phyloP scores from a whole-genome alignment of 2,888 invertebrate genomes.

The Hanleya hanleyi region DNA sequence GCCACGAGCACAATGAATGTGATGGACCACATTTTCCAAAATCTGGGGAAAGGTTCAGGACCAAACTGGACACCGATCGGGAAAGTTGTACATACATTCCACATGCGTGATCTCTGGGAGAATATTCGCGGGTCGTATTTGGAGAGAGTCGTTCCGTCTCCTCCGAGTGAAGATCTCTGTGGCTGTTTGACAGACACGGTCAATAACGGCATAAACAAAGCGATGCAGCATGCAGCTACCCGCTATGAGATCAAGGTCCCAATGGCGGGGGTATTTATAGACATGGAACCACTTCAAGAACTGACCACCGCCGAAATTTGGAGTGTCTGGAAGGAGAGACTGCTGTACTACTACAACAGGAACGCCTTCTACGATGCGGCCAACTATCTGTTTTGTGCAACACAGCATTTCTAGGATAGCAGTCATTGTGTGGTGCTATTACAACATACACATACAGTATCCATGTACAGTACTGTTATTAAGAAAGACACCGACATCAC shows the following conservation, averaged over 20 bases:
- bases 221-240: constrained; percentile 53
- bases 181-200: constrained; percentile 48
- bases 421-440: too few relatives aligned
- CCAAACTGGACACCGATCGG: constrained; percentile 60
- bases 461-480: too few relatives aligned
- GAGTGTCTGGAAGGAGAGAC: constrained; percentile 55
- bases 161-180: constrained; percentile 44
- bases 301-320: constrained; percentile 51
- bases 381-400: constrained; percentile 54
- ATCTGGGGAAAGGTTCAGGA: constrained; percentile 55
- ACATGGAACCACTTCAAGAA: constrained; percentile 59
- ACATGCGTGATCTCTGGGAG: constrained; percentile 57
- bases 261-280: constrained; percentile 58
- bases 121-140: constrained; percentile 34
- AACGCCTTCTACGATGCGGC: constrained; percentile 57
- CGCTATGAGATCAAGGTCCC: constrained; percentile 61
- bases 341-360: constrained; percentile 58
- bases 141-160: constrained; percentile 30
- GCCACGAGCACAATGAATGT: constrained; percentile 52
- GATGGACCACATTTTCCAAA: constrained; percentile 50
- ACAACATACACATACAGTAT: too few relatives aligned
- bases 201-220: constrained; percentile 51
- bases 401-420: constrained; percentile 25
- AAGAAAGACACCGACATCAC: too few relatives aligned
- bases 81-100: constrained; percentile 57